A percentile compares a stretch with the other conserved stretches of the same genome.
Evolutionary conservation across 2,797 vertebrate species (phyloP).

Genomic region (Echeneis naucrates): DNA sequence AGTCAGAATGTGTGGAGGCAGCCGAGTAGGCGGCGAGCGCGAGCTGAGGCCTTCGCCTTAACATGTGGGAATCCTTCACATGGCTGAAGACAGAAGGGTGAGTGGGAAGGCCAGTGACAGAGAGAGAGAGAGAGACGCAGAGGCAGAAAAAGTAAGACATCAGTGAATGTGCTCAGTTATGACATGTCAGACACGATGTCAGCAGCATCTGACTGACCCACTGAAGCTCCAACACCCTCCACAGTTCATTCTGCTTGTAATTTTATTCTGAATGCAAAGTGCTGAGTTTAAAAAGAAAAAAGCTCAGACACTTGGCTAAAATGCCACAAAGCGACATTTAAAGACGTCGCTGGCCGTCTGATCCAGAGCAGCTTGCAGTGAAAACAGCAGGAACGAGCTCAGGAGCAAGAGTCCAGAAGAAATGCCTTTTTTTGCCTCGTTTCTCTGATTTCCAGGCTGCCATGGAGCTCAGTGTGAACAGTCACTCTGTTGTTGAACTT

Average conservation of each 20-base stretch:
- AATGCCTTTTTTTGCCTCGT: neutral
- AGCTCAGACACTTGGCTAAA: conserved; percentile 34
- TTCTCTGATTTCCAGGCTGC: conserved; percentile 2
- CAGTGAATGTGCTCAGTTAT: conserved; percentile 30
- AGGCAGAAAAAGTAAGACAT: neutral
- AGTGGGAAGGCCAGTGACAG: conserved; percentile 57
- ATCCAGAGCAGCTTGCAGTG: conserved; percentile 37
- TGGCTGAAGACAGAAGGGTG: conserved; percentile 56
- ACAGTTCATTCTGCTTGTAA: conserved; percentile 53
- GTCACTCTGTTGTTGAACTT: conserved; percentile 23
- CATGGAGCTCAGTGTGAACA: conserved; percentile 17
- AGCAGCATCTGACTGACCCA: conserved; percentile 31
- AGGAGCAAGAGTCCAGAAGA: conserved; percentile 19
- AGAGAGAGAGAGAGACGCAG: conserved; percentile 12
- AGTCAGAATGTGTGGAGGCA: conserved; percentile 65
- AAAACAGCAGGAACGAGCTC: conserved; percentile 24
- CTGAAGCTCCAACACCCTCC: conserved; percentile 27
- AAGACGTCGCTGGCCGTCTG: conserved; percentile 8
- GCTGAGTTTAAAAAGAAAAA: conserved; percentile 37
- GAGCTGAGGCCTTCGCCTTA: conserved; percentile 44
- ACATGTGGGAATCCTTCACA: conserved; percentile 57
- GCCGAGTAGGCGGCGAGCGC: conserved; percentile 47
- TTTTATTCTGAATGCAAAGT: conserved; percentile 34
- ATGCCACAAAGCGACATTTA: conserved; percentile 39
- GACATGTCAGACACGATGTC: conserved; percentile 44